Evolutionary conservation across 2,113 vertebrate species (phyloP).

Genomic region (Engraulis encrasicolus): DNA sequence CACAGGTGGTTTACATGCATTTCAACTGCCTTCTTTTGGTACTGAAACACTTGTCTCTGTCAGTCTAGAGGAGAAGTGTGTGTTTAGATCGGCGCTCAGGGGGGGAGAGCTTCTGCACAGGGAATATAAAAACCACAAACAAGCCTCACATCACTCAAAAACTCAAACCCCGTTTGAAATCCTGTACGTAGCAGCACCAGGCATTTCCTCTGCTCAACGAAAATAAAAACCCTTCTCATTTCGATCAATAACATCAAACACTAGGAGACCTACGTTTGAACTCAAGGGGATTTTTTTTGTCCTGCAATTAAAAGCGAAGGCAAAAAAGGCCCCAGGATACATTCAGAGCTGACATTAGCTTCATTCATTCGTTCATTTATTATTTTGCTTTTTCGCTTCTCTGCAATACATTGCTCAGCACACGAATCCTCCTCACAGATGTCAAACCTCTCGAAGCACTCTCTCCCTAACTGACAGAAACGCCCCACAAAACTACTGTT

Average conservation of each 20-base stretch:
- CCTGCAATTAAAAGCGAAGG: not conserved
- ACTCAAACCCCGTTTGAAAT: not conserved
- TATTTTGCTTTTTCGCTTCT: not conserved
- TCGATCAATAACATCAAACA: not conserved
- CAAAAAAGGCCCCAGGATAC: not conserved
- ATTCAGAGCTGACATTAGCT: not conserved
- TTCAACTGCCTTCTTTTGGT: conserved; percentile 70
- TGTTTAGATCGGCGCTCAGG: conserved; percentile 35
- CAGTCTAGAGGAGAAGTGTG: conserved; percentile 54
- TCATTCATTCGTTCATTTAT: not conserved
- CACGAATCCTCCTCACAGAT: not conserved
- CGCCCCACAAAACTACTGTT: conserved; percentile 73
- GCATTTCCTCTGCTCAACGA: not conserved
- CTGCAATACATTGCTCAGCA: not conserved
- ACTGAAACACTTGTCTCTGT: conserved; percentile 66
- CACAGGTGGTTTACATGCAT: conserved; percentile 64
- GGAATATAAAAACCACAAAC: conserved; percentile 16
- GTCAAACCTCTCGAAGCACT: conserved; percentile 1
- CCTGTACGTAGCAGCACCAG: not conserved
- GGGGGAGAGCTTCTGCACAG: conserved; percentile 52
- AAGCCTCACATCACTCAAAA: conserved; percentile 32
- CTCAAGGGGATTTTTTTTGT: not conserved
- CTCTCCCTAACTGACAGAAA: conserved; percentile 63
- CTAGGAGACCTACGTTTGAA: not conserved
- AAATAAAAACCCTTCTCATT: not conserved